Percentiles rank a stretch among this genome's conserved stretches.
Conservation (phyloP, 1,140 invertebrate species). For the Euschistus heros region DNA sequence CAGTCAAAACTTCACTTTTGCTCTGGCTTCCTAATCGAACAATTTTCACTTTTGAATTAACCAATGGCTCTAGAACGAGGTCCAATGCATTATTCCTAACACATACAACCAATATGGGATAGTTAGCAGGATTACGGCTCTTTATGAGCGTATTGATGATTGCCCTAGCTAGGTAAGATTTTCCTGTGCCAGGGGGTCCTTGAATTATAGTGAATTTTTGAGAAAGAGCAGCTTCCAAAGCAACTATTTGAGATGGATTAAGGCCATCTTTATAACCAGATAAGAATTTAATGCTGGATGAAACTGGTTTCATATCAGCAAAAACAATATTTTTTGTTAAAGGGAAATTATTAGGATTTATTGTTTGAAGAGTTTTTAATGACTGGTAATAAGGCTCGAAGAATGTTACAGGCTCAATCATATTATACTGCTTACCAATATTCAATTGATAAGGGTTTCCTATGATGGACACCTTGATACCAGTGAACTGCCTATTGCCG, state of each 20-base stretch:
- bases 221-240: slow-evolving; percentile 46
- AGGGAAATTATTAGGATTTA: slow-evolving; percentile 43
- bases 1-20: not conserved
- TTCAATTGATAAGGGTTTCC: slow-evolving; percentile 35
- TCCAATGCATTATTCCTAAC: slow-evolving; percentile 83
- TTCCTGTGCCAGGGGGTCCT: slow-evolving; percentile 69
- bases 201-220: slow-evolving; percentile 63
- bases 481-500: slow-evolving; percentile 40
- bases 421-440: slow-evolving; percentile 38
- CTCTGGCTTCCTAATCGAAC: slow-evolving; percentile 32
- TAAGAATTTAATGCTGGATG: slow-evolving; percentile 25
- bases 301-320: slow-evolving; percentile 30
- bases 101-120: slow-evolving; percentile 65
- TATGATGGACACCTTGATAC: slow-evolving; percentile 37
- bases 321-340: slow-evolving; percentile 52
- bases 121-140: not conserved
- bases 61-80: slow-evolving; percentile 71
- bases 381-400: slow-evolving; percentile 58
- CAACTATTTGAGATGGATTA: slow-evolving; percentile 47
- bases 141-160: slow-evolving; percentile 46
- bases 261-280: slow-evolving; percentile 33
- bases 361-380: slow-evolving; percentile 46
- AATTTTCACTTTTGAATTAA: slow-evolving; percentile 43
- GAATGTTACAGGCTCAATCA: slow-evolving; percentile 55
- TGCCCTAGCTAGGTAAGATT: slow-evolving; percentile 62